Conservation (phyloP, 1,140 invertebrate species). For the Pseudomyrmex concolor region DNA sequence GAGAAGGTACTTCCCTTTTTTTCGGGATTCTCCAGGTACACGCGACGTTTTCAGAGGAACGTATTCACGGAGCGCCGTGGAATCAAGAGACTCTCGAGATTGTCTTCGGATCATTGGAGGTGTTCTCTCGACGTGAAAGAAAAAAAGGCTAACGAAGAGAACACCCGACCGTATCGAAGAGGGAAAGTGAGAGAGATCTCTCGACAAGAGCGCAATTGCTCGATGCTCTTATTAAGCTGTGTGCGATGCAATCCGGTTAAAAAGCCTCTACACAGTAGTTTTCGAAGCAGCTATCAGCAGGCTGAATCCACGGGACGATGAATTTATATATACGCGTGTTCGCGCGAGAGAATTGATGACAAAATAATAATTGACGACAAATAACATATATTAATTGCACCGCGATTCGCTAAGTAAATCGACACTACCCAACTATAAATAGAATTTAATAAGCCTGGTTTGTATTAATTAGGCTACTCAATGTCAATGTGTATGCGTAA, state of each 20-base stretch:
- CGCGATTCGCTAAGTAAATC: no score
- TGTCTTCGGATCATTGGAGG: constrained; percentile 38
- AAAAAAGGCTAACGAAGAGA: constrained; percentile 4
- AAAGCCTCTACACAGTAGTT: neutral
- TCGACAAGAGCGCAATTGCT: constrained; percentile 25
- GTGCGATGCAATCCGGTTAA: neutral
- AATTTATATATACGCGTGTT: no score
- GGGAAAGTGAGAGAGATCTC: constrained; percentile 4
- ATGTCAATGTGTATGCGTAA: no score
- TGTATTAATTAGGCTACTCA: no score
- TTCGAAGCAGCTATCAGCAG: neutral
- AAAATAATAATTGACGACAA: no score
- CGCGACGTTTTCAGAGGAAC: neutral
- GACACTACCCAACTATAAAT: no score
- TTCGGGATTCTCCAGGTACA: constrained; percentile 40
- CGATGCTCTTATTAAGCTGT: neutral
- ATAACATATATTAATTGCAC: no score
- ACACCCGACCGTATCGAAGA: constrained; percentile 14
- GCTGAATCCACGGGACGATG: neutral
- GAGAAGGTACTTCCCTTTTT: constrained; percentile 69
- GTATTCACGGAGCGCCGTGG: constrained; percentile 5
- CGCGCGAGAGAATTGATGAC: no score
- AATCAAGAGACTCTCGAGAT: constrained; percentile 56
- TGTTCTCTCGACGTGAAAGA: constrained; percentile 2
- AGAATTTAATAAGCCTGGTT: no score